These are phyloP conservation scores for Nannoperca australis DNA, from an alignment of 2,797 vertebrate species.

Conservation along the genomic window DNA sequence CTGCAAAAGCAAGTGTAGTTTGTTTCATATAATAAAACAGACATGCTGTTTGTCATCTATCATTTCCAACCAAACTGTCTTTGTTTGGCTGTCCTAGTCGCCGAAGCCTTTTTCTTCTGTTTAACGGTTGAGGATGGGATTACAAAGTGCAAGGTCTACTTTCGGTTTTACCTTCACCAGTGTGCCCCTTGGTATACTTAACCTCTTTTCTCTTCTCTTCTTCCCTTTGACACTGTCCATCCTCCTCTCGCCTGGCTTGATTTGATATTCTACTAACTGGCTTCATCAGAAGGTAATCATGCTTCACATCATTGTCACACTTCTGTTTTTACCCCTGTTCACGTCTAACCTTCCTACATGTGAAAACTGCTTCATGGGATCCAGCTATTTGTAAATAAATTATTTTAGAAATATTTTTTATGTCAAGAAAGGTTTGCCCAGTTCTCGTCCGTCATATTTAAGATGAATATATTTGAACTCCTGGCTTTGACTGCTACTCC, in stretches of 20 bases:
- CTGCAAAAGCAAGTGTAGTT: constrained; percentile 7
- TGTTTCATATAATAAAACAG: constrained; percentile 8
- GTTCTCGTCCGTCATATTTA: background rate
- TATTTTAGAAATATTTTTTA: background rate
- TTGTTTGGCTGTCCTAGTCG: constrained; percentile 23
- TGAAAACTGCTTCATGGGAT: constrained; percentile 32
- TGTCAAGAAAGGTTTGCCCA: background rate
- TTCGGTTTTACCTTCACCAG: constrained; percentile 67
- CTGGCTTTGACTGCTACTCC: background rate
- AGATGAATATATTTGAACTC: background rate
- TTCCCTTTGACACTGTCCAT: constrained; percentile 84
- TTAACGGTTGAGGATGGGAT: constrained; percentile 53
- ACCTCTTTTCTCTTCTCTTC: constrained; percentile 78
- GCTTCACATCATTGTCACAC: constrained; percentile 71
- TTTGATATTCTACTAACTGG: constrained; percentile 83
- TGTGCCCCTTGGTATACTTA: constrained; percentile 67
- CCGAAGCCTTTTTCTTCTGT: constrained; percentile 33
- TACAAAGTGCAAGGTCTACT: constrained; percentile 61
- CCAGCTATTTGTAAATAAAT: background rate
- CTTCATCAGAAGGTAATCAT: constrained; percentile 95
- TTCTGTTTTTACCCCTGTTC: constrained; percentile 67
- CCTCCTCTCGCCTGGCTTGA: constrained; percentile 83
- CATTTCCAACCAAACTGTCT: constrained; percentile 49
- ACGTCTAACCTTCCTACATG: constrained; percentile 70
- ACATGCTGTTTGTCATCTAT: constrained; percentile 3